These are phyloP conservation scores for Ophonus ardosiacus DNA, from an alignment of 2,888 invertebrate genomes.

Conservation along the genomic window DNA sequence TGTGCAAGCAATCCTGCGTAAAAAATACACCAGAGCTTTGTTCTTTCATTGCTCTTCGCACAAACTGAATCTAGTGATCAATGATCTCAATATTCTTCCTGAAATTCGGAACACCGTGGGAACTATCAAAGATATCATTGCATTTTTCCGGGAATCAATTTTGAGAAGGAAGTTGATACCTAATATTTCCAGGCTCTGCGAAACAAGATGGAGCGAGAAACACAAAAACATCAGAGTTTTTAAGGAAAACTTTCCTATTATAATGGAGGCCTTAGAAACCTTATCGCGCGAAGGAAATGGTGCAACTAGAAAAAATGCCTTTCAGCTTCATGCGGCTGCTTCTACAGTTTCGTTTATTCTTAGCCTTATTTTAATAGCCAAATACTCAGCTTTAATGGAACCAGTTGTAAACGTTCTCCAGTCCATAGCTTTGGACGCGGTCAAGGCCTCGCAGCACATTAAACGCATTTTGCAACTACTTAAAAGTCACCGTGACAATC, in stretches of 20 bases:
- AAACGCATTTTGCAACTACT: conserved; percentile 56
- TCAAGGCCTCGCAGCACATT: conserved; percentile 55
- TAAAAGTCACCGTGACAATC: conserved; percentile 65
- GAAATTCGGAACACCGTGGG: conserved; percentile 68
- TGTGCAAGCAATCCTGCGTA: conserved; percentile 68
- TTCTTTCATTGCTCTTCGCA: conserved; percentile 69
- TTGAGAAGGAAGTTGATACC: conserved; percentile 68
- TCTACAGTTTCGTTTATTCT: conserved; percentile 65
- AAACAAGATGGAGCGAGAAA: conserved; percentile 68
- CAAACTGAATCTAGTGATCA: conserved; percentile 69
- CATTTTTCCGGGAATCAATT: conserved; percentile 68
- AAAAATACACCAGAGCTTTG: conserved; percentile 68
- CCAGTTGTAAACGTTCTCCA: conserved; percentile 68
- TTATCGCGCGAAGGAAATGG: conserved; percentile 67
- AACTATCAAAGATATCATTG: conserved; percentile 65
- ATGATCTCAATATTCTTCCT: conserved; percentile 67
- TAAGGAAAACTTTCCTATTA: conserved; percentile 67
- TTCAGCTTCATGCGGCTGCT: conserved; percentile 68
- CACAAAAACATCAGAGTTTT: conserved; percentile 67
- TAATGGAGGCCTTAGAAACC: conserved; percentile 66
- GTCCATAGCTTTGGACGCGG: conserved; percentile 67
- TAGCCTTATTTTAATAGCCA: conserved; percentile 67
- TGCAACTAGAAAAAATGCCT: conserved; percentile 67
- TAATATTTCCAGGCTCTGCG: conserved; percentile 69
- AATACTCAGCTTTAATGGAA: conserved; percentile 69